Conservation (phyloP, 2,797 vertebrate species). For the Myripristis jacobus region DNA sequence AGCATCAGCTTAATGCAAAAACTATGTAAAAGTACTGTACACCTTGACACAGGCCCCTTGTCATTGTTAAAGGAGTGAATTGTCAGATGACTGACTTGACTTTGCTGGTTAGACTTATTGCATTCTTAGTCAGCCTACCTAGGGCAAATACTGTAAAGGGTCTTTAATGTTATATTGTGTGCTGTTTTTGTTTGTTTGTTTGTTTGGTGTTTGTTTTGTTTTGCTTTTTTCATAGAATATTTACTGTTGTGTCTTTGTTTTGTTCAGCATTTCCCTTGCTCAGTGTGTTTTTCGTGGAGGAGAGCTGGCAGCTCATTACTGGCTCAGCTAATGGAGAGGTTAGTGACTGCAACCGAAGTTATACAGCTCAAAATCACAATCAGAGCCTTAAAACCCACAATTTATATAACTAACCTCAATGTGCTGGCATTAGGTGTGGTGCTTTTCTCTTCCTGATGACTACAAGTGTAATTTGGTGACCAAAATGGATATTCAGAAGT, state of each 20-base stretch:
- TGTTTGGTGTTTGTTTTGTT: background rate
- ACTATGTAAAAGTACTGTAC: too few species aligned
- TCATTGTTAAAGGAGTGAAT: too few species aligned
- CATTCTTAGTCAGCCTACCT: background rate
- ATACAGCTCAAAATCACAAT: conserved; percentile 1
- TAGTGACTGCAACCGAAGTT: conserved; percentile 36
- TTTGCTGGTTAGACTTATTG: too few species aligned
- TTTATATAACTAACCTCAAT: conserved; percentile 3
- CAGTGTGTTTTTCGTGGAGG: conserved; percentile 81
- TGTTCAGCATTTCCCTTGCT: conserved; percentile 86
- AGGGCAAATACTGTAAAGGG: background rate
- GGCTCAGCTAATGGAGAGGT: conserved; percentile 91
- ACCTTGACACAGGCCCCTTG: too few species aligned
- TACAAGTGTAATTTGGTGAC: conserved; percentile 83
- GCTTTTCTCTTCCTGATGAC: conserved; percentile 84
- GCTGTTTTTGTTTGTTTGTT: too few species aligned
- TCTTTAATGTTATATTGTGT: background rate
- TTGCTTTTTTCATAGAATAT: background rate
- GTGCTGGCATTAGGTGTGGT: conserved; percentile 83
- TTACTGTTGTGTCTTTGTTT: conserved; percentile 15
- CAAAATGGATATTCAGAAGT: conserved; percentile 85
- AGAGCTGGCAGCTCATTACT: conserved; percentile 82
- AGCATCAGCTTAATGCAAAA: too few species aligned
- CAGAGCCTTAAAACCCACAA: background rate
- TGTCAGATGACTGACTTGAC: too few species aligned